Conservation (phyloP, 2,797 vertebrate genomes). For the Thalassophryne amazonica region DNA sequence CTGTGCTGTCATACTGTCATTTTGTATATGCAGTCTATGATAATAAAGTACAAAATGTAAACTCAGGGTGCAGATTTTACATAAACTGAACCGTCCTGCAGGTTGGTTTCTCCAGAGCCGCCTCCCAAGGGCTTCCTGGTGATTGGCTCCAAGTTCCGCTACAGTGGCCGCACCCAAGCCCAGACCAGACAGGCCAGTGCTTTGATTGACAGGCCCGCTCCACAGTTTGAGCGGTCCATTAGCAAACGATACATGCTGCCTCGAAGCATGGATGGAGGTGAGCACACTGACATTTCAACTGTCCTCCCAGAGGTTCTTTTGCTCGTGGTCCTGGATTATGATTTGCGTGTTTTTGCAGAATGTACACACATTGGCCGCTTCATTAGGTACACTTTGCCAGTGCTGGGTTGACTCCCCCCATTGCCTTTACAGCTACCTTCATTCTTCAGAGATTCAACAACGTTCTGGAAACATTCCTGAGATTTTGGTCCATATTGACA, state of each 20-base stretch:
- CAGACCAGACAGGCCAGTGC: slow-evolving; percentile 96
- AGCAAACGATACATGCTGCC: slow-evolving; percentile 97
- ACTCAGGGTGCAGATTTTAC: neutral
- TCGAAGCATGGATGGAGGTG: slow-evolving; percentile 95
- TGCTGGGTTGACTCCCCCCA: too few relatives aligned
- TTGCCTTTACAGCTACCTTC: too few relatives aligned
- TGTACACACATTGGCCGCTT: too few relatives aligned
- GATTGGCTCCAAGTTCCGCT: slow-evolving; percentile 98
- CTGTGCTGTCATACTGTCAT: too few relatives aligned
- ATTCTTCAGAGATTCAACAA: too few relatives aligned
- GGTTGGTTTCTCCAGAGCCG: slow-evolving; percentile 95
- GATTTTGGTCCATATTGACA: too few relatives aligned
- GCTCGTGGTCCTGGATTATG: neutral
- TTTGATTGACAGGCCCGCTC: slow-evolving; percentile 93
- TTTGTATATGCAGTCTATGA: too few relatives aligned
- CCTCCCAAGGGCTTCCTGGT: slow-evolving; percentile 97
- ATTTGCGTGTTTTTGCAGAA: too few relatives aligned
- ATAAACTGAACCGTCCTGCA: slow-evolving; percentile 49
- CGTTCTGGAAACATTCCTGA: too few relatives aligned
- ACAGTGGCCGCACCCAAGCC: slow-evolving; percentile 95
- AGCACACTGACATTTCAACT: slow-evolving; percentile 1
- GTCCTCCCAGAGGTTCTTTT: neutral
- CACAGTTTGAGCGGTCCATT: slow-evolving; percentile 93
- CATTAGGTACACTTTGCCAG: too few relatives aligned
- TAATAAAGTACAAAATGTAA: neutral